Evolutionary conservation across 2,113 vertebrate genomes (phyloP).

Genomic region (Sarotherodon lohbergeri): DNA sequence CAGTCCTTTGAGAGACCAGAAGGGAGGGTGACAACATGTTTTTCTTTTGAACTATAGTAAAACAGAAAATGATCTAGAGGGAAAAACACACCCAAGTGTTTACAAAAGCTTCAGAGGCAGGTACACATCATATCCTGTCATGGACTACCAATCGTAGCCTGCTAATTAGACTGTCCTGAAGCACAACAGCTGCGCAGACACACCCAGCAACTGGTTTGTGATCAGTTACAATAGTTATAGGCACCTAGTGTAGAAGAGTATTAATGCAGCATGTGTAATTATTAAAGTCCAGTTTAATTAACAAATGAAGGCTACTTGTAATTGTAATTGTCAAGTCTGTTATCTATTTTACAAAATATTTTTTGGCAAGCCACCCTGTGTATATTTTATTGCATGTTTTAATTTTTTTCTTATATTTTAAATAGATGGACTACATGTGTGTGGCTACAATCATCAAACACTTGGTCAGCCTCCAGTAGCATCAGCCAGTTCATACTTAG

Average conservation of each 20-base stretch:
- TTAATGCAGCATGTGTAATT: not conserved
- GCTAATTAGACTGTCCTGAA: constrained; percentile 51
- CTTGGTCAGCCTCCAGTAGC: constrained; percentile 55
- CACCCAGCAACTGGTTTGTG: constrained; percentile 31
- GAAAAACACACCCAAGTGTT: constrained; percentile 65
- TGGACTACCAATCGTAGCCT: constrained; percentile 53
- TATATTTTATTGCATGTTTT: constrained; percentile 22
- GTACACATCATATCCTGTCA: constrained; percentile 71
- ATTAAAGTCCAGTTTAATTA: not conserved
- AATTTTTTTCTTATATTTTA: constrained; percentile 35
- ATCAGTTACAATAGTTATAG: constrained; percentile 33
- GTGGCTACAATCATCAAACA: constrained; percentile 58
- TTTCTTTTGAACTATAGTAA: constrained; percentile 56
- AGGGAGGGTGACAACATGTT: constrained; percentile 30
- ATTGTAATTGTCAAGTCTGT: not conserved
- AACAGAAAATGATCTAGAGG: constrained; percentile 41
- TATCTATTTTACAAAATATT: constrained; percentile 14
- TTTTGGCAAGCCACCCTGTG: not conserved
- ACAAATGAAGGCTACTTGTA: not conserved
- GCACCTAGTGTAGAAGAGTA: not conserved
- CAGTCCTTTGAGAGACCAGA: not conserved
- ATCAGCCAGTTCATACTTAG: constrained; percentile 54
- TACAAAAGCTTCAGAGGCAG: constrained; percentile 64
- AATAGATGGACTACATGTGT: constrained; percentile 51
- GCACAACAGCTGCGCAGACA: constrained; percentile 45